Percentiles rank a stretch among this genome's conserved stretches.
Evolutionary conservation across 1,140 invertebrate genomes (phyloP).

Genomic region (Colletes latitarsis): DNA sequence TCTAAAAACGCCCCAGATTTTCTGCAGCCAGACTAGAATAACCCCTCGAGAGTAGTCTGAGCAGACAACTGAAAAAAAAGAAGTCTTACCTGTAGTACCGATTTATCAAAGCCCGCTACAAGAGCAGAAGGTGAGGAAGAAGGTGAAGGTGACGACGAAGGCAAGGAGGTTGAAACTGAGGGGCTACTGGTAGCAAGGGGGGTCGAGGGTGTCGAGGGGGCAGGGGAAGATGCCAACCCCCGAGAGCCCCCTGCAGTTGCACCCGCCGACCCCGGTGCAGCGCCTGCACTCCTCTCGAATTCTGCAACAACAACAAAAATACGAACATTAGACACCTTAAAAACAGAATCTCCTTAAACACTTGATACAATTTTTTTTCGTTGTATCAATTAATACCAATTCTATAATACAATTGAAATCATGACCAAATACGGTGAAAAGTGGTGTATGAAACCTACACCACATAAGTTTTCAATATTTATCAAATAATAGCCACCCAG

Average conservation of each 20-base stretch:
- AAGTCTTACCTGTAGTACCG: slow-evolving; percentile 83
- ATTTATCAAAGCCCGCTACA: slow-evolving; percentile 84
- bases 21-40: no score
- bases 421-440: no score
- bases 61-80: no score
- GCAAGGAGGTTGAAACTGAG: slow-evolving; percentile 57
- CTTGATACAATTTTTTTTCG: neutral
- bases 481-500: no score
- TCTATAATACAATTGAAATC: no score
- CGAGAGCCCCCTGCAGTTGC: slow-evolving; percentile 69
- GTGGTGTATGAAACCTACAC: no score
- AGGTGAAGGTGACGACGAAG: slow-evolving; percentile 61
- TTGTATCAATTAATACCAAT: no score
- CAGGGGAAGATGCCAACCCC: slow-evolving; percentile 67
- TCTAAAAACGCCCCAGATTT: no score
- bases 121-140: slow-evolving; percentile 76
- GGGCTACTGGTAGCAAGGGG: slow-evolving; percentile 61
- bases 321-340: slow-evolving; percentile 31
- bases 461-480: no score
- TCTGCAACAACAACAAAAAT: slow-evolving; percentile 71
- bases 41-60: no score
- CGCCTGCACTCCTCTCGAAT: slow-evolving; percentile 69
- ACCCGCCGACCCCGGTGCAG: slow-evolving; percentile 68
- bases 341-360: slow-evolving; percentile 27
- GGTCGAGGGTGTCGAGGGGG: slow-evolving; percentile 71